Percentiles rank a stretch among this genome's conserved stretches.
Evolutionary conservation across 2,113 vertebrate species (phyloP).

Genomic region (Festucalex cinctus): DNA sequence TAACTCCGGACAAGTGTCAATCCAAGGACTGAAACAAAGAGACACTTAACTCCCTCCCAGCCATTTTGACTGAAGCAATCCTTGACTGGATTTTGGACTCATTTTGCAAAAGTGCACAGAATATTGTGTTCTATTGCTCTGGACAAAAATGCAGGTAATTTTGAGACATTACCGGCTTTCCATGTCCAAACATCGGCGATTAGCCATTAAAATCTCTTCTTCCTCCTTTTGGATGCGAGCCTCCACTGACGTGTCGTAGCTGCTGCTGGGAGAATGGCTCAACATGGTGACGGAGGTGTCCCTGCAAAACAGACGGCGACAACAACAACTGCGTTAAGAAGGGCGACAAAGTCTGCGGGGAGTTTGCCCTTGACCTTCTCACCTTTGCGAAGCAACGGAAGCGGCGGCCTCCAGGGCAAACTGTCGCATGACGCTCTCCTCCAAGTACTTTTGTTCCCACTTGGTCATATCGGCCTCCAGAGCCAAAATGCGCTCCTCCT

Average conservation of each 20-base stretch:
- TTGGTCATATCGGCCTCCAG: slow-evolving; percentile 99
- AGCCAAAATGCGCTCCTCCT: slow-evolving; percentile 93
- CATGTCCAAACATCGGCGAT: slow-evolving; percentile 96
- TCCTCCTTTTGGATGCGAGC: slow-evolving; percentile 97
- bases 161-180: slow-evolving; percentile 83
- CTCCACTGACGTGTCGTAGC: slow-evolving; percentile 93
- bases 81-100: too few species aligned
- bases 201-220: slow-evolving; percentile 96
- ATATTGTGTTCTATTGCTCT: too few species aligned
- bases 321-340: not conserved
- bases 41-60: too few species aligned
- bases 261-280: slow-evolving; percentile 88
- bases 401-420: slow-evolving; percentile 95
- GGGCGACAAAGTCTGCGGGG: not conserved
- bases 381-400: slow-evolving; percentile 92
- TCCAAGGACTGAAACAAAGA: too few species aligned
- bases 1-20: too few species aligned
- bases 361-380: not conserved
- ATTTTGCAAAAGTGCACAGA: too few species aligned
- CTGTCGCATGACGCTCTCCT: slow-evolving; percentile 98
- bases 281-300: slow-evolving; percentile 83
- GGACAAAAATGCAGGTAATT: too few species aligned
- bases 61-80: too few species aligned
- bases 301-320: slow-evolving; percentile 57
- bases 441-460: slow-evolving; percentile 98